These are phyloP conservation scores for Sula dactylatra DNA, from an alignment of 2,113 vertebrate species.

Conservation along the genomic window DNA sequence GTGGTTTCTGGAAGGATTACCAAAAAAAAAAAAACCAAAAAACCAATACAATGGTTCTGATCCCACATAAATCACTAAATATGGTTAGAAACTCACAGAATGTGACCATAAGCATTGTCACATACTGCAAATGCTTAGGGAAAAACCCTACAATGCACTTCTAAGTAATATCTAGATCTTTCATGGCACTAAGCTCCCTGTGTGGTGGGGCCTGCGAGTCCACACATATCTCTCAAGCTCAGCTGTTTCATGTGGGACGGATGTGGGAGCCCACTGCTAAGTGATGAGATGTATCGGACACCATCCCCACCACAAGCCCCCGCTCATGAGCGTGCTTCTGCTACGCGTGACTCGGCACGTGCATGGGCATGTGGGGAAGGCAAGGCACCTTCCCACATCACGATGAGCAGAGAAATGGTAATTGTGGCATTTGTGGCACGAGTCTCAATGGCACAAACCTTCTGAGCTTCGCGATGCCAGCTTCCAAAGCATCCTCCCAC, in stretches of 20 bases:
- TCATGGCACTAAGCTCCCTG: neutral
- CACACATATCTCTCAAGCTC: neutral
- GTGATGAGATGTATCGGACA: neutral
- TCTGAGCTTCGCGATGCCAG: neutral
- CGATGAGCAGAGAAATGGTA: neutral
- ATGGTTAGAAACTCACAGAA: neutral
- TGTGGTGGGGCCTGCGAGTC: neutral
- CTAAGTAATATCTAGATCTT: neutral
- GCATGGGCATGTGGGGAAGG: neutral
- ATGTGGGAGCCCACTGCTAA: neutral
- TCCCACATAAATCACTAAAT: neutral
- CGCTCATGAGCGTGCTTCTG: neutral
- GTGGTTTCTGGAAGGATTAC: neutral
- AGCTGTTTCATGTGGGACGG: rapidly evolving
- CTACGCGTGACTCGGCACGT: rapidly evolving
- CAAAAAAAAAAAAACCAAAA: neutral
- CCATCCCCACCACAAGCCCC: neutral
- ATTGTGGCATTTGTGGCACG: rapidly evolving
- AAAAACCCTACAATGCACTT: neutral
- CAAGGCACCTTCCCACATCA: neutral
- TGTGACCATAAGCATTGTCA: neutral
- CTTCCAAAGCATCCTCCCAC: neutral
- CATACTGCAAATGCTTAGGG: neutral
- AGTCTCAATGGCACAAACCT: neutral
- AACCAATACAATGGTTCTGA: neutral